Evolutionary conservation across 2,888 invertebrate species (phyloP).

Genomic region (Drosophila pseudotakahashii): DNA sequence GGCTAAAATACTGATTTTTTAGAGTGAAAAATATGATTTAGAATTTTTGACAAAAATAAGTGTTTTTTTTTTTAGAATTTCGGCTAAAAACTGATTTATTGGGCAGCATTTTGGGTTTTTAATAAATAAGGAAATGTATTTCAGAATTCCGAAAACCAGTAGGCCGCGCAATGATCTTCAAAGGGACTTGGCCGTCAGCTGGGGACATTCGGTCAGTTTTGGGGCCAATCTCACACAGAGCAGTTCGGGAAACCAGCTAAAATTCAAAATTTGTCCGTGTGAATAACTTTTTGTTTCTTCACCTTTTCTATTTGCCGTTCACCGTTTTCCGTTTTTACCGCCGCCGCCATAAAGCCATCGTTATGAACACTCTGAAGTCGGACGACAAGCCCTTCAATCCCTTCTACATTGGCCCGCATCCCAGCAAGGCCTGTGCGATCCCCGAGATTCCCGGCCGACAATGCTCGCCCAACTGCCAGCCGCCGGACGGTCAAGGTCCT

Average conservation of each 20-base stretch:
- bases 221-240: conserved; percentile 29
- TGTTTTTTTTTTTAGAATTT: no score
- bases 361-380: neutral
- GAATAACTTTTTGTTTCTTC: neutral
- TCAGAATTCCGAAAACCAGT: neutral
- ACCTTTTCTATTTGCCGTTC: neutral
- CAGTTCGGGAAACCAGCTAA: conserved; percentile 14
- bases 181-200: no score
- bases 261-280: conserved; percentile 28
- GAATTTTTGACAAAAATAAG: no score
- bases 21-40: no score
- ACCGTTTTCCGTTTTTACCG: neutral
- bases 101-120: no score
- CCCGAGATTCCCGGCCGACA: conserved; percentile 12
- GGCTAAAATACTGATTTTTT: no score
- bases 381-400: conserved; percentile 45
- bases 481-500: neutral
- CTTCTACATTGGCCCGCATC: conserved; percentile 46
- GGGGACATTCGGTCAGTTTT: conserved; percentile 10
- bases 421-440: conserved; percentile 35
- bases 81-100: no score
- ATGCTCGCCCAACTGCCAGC: conserved; percentile 23
- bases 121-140: no score
- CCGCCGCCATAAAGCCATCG: neutral
- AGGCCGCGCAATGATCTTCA: neutral